Percentiles rank a stretch among this genome's conserved stretches.
Evolutionary conservation across 2,113 vertebrate genomes (phyloP).

Genomic region (Lasiurus borealis): DNA sequence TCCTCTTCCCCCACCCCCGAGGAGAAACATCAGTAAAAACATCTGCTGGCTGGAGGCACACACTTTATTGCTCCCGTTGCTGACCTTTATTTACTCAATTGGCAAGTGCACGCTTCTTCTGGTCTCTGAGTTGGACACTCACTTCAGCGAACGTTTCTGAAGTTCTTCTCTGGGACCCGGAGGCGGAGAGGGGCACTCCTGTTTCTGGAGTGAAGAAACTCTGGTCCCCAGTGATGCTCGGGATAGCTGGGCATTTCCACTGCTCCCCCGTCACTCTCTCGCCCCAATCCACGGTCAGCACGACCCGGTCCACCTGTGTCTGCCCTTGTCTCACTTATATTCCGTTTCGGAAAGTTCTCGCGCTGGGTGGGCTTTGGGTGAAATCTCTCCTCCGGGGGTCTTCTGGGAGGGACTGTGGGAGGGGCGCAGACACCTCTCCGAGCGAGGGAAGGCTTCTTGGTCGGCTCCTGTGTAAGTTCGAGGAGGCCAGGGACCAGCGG

Average conservation of each 20-base stretch:
- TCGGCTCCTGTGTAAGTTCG: constrained; percentile 51
- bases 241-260: not conserved
- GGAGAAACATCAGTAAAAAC: constrained; percentile 64
- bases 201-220: constrained; percentile 31
- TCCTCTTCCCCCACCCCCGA: not conserved
- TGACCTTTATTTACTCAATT: constrained; percentile 69
- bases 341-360: not conserved
- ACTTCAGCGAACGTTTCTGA: not conserved
- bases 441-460: not conserved
- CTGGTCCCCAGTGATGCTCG: constrained; percentile 21
- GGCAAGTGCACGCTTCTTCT: constrained; percentile 63
- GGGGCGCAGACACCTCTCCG: constrained; percentile 16
- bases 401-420: not conserved
- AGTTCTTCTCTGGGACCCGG: constrained; percentile 31
- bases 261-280: not conserved
- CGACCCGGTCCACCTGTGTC: not conserved
- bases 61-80: constrained; percentile 67
- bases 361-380: not conserved
- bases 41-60: constrained; percentile 65
- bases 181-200: not conserved
- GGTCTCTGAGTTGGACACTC: constrained; percentile 3
- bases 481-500: not conserved
- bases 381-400: not conserved
- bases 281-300: not conserved
- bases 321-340: not conserved